Conservation (phyloP, 2,113 vertebrate genomes). For the Dasyurus viverrinus region DNA sequence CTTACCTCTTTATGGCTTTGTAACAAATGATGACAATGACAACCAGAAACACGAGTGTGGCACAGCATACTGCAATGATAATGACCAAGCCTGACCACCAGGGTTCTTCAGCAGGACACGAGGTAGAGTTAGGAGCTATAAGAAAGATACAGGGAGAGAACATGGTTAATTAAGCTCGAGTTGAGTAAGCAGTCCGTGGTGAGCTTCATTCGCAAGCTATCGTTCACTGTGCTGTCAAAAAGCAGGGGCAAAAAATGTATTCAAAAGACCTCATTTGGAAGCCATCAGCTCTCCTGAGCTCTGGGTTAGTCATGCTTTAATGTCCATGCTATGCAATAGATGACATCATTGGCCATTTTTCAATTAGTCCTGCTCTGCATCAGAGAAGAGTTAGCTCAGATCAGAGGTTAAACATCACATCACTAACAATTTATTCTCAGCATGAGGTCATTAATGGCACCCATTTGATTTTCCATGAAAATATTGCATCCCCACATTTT, state of each 20-base stretch:
- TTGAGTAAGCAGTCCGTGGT: background rate
- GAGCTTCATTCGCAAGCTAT: background rate
- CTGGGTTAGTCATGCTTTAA: background rate
- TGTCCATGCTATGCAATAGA: background rate
- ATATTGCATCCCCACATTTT: constrained; percentile 69
- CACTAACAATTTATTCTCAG: constrained; percentile 62
- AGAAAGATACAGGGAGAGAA: constrained; percentile 31
- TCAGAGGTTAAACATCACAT: background rate
- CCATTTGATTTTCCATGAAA: constrained; percentile 76
- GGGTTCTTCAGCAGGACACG: constrained; percentile 88
- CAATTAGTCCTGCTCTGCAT: constrained; percentile 37
- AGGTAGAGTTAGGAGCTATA: constrained; percentile 87
- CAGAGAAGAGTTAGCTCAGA: background rate
- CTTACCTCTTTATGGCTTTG: constrained; percentile 99
- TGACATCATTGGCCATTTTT: constrained; percentile 70
- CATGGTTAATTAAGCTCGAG: constrained; percentile 60
- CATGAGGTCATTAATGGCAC: constrained; percentile 65
- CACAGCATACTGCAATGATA: constrained; percentile 90
- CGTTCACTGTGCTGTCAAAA: background rate
- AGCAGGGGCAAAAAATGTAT: background rate
- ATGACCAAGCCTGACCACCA: constrained; percentile 95
- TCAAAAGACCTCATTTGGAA: background rate
- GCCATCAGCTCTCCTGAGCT: background rate
- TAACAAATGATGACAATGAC: constrained; percentile 97
- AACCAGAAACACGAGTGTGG: constrained; percentile 92